These are phyloP conservation scores for Glandiceps talaboti DNA, from an alignment of 53 echinoderm and acorn worm species.

Conservation along the genomic window DNA sequence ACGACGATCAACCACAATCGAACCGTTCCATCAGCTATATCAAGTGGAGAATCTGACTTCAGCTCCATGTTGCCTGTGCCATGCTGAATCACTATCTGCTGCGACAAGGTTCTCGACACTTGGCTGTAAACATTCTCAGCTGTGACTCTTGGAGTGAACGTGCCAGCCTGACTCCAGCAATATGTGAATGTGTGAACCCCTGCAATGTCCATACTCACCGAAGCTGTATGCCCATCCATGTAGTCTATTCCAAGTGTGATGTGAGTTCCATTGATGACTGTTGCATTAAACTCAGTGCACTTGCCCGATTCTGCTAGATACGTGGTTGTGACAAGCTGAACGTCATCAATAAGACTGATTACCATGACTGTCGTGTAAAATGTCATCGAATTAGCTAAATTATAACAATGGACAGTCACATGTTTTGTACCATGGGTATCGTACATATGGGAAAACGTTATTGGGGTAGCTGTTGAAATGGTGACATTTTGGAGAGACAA, in stretches of 20 bases:
- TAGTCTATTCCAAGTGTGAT: slow-evolving; percentile 14
- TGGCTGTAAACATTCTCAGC: slow-evolving; percentile 8
- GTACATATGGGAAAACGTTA: slow-evolving; percentile 1
- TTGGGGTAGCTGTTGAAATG: background rate
- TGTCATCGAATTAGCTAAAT: background rate
- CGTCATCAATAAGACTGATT: background rate
- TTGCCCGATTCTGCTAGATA: slow-evolving; percentile 5
- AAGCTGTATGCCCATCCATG: slow-evolving; percentile 8
- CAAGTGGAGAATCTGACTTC: slow-evolving; percentile 4
- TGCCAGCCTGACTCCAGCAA: slow-evolving; percentile 14
- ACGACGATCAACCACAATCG: background rate
- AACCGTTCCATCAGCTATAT: slow-evolving; percentile 12
- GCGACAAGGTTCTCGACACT: background rate
- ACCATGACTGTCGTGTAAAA: background rate
- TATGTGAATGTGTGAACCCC: slow-evolving; percentile 5
- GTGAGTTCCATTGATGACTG: slow-evolving; percentile 13
- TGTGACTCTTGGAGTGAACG: slow-evolving; percentile 2
- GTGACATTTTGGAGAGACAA: background rate
- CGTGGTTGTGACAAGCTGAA: background rate
- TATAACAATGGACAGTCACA: background rate
- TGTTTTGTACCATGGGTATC: background rate
- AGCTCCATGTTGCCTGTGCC: slow-evolving; percentile 2
- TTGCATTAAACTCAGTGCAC: background rate
- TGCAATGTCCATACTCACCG: slow-evolving; percentile 6
- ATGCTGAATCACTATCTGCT: slow-evolving; percentile 4